Percentiles rank a stretch among this genome's conserved stretches.
phyloP scores from a whole-genome alignment of 2,113 vertebrate genomes.

The Neopipo cinnamomea region DNA sequence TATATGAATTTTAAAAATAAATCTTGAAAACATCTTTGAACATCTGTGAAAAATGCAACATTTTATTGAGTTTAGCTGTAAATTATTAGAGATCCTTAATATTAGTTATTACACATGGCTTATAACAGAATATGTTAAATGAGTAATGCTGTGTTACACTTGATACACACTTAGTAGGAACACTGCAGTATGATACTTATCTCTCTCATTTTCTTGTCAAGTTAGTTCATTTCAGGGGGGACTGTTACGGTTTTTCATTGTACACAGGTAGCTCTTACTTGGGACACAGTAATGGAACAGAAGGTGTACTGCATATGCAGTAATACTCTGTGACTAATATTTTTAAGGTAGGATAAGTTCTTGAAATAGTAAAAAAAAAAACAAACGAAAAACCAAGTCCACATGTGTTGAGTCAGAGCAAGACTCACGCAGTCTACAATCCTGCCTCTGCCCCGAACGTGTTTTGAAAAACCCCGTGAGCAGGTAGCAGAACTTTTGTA shows the following conservation, averaged over 20 bases:
- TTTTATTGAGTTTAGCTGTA: neutral
- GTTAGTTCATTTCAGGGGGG: neutral
- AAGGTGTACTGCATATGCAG: neutral
- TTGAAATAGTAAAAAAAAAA: neutral
- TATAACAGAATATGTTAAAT: neutral
- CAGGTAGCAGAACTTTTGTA: neutral
- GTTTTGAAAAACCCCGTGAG: neutral
- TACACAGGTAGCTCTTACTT: neutral
- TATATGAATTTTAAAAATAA: slow-evolving; percentile 13
- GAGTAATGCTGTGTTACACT: neutral
- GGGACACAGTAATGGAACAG: neutral
- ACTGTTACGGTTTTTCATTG: neutral
- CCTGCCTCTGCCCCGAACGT: neutral
- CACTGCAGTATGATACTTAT: neutral
- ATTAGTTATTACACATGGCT: neutral
- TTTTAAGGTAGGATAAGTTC: neutral
- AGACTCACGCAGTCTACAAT: neutral
- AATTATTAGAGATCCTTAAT: neutral
- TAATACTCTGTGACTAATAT: neutral
- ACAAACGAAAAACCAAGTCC: fast-evolving
- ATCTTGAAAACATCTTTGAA: slow-evolving; percentile 7
- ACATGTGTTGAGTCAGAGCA: neutral
- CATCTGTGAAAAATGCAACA: neutral
- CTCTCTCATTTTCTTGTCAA: neutral
- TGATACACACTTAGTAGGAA: neutral